phyloP scores from a whole-genome alignment of 1,140 invertebrate genomes.

The Drosophila chauvacae region DNA sequence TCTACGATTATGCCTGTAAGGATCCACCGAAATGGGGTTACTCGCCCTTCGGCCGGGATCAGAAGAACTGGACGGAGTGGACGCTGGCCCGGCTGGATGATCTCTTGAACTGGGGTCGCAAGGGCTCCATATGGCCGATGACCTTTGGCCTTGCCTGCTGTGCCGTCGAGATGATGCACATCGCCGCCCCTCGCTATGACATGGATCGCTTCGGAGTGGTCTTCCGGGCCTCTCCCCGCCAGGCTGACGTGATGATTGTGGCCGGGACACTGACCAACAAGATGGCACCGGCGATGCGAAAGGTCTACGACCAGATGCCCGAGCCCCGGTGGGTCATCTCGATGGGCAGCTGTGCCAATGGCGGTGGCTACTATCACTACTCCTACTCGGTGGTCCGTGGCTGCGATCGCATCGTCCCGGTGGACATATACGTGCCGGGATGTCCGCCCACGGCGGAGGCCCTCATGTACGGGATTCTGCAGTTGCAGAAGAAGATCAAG shows the following conservation, averaged over 20 bases:
- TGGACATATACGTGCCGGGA: conserved; percentile 99
- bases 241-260: conserved; percentile 98
- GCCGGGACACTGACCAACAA: conserved; percentile 99
- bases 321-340: conserved; percentile 97
- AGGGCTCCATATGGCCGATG: conserved; percentile 96
- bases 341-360: conserved; percentile 98
- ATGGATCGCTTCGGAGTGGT: conserved; percentile 96
- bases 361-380: conserved; percentile 99
- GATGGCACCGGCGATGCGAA: conserved; percentile 98
- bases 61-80: conserved; percentile 88
- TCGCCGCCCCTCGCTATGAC: conserved; percentile 98
- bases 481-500: conserved; percentile 98
- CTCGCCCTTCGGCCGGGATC: conserved; percentile 66
- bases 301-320: conserved; percentile 97
- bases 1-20: conserved; percentile 52
- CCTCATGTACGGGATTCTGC: conserved; percentile 95
- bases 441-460: conserved; percentile 99
- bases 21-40: conserved; percentile 59
- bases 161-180: conserved; percentile 99
- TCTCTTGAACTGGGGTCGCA: conserved; percentile 96
- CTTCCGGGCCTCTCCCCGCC: conserved; percentile 97
- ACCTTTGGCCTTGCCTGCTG: conserved; percentile 99
- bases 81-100: conserved; percentile 94
- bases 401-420: conserved; percentile 98
- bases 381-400: conserved; percentile 98